Conservation (phyloP, 2,113 vertebrate genomes). For the Boulengeromyrus knoepffleri region DNA sequence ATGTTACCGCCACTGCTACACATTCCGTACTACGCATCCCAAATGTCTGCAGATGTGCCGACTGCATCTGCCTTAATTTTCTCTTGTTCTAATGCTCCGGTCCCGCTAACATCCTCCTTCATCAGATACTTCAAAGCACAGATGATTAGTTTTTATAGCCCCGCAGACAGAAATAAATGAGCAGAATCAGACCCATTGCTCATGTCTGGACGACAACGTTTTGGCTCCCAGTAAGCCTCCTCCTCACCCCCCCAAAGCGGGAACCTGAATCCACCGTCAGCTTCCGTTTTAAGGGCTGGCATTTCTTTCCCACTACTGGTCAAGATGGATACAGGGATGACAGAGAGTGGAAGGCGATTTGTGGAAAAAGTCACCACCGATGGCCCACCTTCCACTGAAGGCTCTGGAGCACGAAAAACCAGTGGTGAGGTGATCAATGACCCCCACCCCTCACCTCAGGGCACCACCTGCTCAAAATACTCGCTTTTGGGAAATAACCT, state of each 20-base stretch:
- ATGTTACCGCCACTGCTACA: not conserved
- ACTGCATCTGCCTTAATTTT: not conserved
- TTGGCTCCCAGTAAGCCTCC: conserved; percentile 9
- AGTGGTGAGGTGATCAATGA: not conserved
- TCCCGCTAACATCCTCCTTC: conserved; percentile 17
- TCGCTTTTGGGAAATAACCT: not conserved
- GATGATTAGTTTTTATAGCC: not conserved
- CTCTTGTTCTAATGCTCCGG: not conserved
- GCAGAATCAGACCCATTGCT: conserved; percentile 17
- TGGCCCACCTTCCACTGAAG: not conserved
- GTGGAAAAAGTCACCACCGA: not conserved
- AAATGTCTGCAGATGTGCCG: not conserved
- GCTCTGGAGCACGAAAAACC: not conserved
- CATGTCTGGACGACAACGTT: conserved; percentile 12
- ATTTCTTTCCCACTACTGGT: not conserved
- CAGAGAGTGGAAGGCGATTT: not conserved
- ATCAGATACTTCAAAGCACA: conserved; percentile 5
- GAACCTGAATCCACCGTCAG: not conserved
- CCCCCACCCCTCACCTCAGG: not conserved
- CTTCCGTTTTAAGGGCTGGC: not conserved
- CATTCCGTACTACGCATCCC: not conserved
- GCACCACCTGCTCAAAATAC: not conserved
- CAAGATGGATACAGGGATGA: not conserved
- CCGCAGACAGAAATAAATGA: conserved; percentile 19
- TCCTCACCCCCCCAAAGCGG: not conserved